Evolutionary conservation across 2,888 invertebrate genomes (phyloP).

Genomic region (Ophraella communa): DNA sequence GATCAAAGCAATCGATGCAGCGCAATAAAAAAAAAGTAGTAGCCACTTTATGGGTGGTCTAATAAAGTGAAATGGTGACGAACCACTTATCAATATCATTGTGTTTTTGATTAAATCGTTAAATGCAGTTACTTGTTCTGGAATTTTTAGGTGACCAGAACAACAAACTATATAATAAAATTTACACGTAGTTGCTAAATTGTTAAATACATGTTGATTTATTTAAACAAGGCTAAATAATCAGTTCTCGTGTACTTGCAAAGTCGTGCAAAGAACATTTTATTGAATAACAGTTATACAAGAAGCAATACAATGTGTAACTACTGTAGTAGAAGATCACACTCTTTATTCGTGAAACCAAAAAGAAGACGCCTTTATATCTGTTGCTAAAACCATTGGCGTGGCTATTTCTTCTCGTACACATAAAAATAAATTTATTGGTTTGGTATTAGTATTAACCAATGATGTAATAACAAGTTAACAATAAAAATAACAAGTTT

Average conservation of each 20-base stretch:
- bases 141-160: constrained; percentile 1
- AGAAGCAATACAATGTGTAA: constrained; percentile 9
- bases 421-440: too few species aligned
- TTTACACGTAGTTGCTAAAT: constrained; percentile 3
- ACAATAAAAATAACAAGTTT: too few species aligned
- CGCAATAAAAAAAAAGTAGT: too few species aligned
- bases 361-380: background rate
- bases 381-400: background rate
- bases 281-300: constrained; percentile 18
- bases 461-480: too few species aligned
- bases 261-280: constrained; percentile 16
- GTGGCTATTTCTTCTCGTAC: too few species aligned
- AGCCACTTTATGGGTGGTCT: too few species aligned
- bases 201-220: constrained; percentile 9
- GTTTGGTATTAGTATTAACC: too few species aligned
- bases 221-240: constrained; percentile 12
- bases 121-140: constrained; percentile 2
- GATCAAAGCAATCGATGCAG: too few species aligned
- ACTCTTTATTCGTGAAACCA: constrained; percentile 1
- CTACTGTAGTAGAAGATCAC: background rate
- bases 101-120: background rate
- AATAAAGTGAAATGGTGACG: background rate
- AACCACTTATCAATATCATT: background rate
- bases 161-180: background rate
- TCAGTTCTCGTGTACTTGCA: constrained; percentile 14